These are phyloP conservation scores for Muraenolepis orangiensis DNA, from an alignment of 2,797 vertebrate species.

Conservation along the genomic window DNA sequence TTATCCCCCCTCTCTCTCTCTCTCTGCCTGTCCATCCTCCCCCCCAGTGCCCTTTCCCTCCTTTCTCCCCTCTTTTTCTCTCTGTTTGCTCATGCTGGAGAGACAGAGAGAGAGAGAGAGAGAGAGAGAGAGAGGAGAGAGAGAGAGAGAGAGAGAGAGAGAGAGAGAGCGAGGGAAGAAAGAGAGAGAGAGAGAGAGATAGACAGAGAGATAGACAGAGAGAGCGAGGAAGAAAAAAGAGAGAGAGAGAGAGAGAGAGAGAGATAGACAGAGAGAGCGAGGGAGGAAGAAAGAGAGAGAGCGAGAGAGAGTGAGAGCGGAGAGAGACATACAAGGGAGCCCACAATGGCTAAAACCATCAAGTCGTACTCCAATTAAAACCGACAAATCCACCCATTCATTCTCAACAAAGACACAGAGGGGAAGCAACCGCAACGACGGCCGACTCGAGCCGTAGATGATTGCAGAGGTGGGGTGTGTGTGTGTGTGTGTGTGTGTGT, in stretches of 20 bases:
- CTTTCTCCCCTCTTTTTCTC: too few relatives aligned
- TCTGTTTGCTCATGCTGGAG: too few relatives aligned
- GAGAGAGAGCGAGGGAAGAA: neutral
- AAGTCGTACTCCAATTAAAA: slow-evolving; percentile 61
- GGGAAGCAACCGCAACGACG: slow-evolving; percentile 40
- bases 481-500: too few relatives aligned
- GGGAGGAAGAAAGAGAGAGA: neutral
- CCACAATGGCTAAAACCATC: slow-evolving; percentile 44
- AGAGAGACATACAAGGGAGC: slow-evolving; percentile 17
- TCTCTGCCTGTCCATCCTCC: too few relatives aligned
- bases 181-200: neutral
- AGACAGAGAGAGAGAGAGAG: neutral
- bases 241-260: neutral
- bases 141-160: neutral
- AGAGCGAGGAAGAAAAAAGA: neutral
- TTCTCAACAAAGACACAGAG: slow-evolving; percentile 35
- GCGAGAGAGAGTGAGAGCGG: slow-evolving; percentile 4
- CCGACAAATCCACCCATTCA: slow-evolving; percentile 55
- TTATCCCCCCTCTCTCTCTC: too few relatives aligned
- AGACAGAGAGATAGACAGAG: slow-evolving; percentile 6
- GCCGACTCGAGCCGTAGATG: slow-evolving; percentile 49
- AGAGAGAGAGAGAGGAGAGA: neutral
- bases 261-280: neutral
- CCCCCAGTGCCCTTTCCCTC: too few relatives aligned
- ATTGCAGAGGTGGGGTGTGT: slow-evolving; percentile 53